Evolutionary conservation across 2,797 vertebrate species (phyloP), one percentile per base, ranked within the genome.

Genomic region (Chaunax sp.): DNA sequence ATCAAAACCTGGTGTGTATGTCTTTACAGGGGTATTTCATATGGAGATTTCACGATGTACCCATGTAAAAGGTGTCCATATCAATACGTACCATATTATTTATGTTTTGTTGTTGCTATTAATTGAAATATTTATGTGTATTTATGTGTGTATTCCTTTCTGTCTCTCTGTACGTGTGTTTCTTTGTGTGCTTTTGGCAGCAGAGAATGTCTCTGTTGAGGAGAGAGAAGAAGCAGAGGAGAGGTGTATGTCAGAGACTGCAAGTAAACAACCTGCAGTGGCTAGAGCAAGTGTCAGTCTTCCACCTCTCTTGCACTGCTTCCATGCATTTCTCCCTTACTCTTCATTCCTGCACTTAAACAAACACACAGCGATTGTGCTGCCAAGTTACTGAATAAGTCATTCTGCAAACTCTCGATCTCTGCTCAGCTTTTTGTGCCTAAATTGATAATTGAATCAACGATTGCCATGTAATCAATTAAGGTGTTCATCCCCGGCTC

Each of bases 381-480:
- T 87, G 81, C 78, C 75, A 85, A 85, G 73, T 64, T 58, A 49
- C 75, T 9, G 52, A 69, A 66, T 80, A 81, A 65, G 82, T 78
- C 35, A 58, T 80, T 90, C 80, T 64, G 64, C 78, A 82, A 84
- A 83, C 83, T 89, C 85, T 78, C 46, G 25, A 50, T 62, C 65
- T 71, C 72, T 16, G 53, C 77, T 84, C 58, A 72, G 70, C 64
- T 83, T 86, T 89, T 84, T 82, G 70, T 78, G 68, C 67, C 84
- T 63, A 87, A 89, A 93, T 89, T 92, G 89, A 91, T 93, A 90
- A 93, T 92, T 91, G 81, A 92, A 92, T 90, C 62, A 75, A 84
- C 81, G 86, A 85, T 90, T 72, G 74, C 83, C 84, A 74, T 89
- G 89, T 91, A 92, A 94, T 93, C 91, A 93, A 91, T 94, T 92